Evolutionary conservation across 2,888 invertebrate species (phyloP).

Genomic region (Morpho deidamia): DNA sequence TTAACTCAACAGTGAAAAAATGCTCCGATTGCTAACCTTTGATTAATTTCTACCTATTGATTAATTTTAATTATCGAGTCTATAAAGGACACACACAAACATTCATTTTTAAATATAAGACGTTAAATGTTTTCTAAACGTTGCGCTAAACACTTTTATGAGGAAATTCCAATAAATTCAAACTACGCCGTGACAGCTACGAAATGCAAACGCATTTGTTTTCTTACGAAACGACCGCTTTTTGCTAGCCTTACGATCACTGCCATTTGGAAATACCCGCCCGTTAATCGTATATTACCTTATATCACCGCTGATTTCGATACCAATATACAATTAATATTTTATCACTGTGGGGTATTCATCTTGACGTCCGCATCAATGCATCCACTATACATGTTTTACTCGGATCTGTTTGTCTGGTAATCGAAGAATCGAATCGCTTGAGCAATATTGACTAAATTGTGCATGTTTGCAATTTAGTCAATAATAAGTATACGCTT

Average conservation of each 20-base stretch:
- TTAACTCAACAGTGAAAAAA: background rate
- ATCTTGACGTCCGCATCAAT: too few species aligned
- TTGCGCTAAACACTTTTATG: background rate
- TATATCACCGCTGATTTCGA: conserved; percentile 7
- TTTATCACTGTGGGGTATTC: too few species aligned
- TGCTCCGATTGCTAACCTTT: too few species aligned
- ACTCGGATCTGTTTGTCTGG: too few species aligned
- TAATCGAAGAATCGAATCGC: too few species aligned
- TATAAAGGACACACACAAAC: background rate
- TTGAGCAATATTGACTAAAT: too few species aligned
- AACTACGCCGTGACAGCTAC: background rate
- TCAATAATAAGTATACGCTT: too few species aligned
- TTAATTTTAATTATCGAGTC: too few species aligned
- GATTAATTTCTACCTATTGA: background rate
- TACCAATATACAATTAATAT: background rate
- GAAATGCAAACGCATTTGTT: conserved; percentile 8
- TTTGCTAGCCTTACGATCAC: conserved; percentile 1
- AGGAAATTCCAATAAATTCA: background rate
- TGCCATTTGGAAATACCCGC: conserved; percentile 10
- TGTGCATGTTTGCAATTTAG: too few species aligned
- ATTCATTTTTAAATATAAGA: background rate
- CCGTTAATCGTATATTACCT: conserved; percentile 7
- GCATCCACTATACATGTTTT: too few species aligned
- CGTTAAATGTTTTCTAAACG: background rate
- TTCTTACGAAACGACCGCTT: conserved; percentile 7